Evolutionary conservation across 2,888 invertebrate species (phyloP).

Genomic region (Theretra japonica): DNA sequence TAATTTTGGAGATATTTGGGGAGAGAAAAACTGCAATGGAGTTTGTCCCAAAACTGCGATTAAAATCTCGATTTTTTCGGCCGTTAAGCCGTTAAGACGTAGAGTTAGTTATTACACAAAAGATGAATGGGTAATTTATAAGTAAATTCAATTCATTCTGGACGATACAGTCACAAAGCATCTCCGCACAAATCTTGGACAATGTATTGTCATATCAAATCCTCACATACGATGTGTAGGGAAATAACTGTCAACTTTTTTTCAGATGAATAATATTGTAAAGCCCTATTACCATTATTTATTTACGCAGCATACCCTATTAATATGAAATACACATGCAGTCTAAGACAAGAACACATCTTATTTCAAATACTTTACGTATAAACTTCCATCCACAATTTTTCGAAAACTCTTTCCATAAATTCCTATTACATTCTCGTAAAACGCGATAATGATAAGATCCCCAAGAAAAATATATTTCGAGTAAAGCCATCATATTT

Average conservation of each 20-base stretch:
- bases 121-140: too few species aligned
- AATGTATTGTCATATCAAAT: too few species aligned
- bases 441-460: conserved; percentile 19
- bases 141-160: too few species aligned
- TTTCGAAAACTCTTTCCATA: conserved; percentile 23
- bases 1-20: too few species aligned
- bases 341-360: background rate
- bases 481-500: conserved; percentile 11
- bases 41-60: too few species aligned
- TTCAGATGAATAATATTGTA: background rate
- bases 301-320: conserved; percentile 1
- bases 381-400: background rate
- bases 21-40: too few species aligned
- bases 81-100: too few species aligned
- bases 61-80: too few species aligned
- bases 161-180: too few species aligned
- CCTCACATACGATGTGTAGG: too few species aligned
- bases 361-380: background rate
- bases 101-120: too few species aligned
- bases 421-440: conserved; percentile 16
- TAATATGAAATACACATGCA: background rate
- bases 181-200: too few species aligned
- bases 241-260: background rate
- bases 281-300: background rate
- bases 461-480: conserved; percentile 18